Evolutionary conservation across 2,113 vertebrate species (phyloP), one percentile per base, ranked within the genome.

Genomic region (Equus przewalskii): DNA sequence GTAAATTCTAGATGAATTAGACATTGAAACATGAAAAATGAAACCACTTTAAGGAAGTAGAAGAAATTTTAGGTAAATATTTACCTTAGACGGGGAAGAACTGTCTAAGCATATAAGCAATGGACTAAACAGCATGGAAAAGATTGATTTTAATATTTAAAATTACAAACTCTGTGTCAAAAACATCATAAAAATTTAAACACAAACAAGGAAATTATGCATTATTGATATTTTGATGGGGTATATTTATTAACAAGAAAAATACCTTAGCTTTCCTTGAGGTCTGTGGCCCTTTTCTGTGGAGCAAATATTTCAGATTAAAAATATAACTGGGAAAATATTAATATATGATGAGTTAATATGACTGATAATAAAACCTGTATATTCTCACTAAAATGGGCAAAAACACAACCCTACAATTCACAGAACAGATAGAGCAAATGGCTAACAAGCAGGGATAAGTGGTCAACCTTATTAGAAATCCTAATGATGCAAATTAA

Each of bases 121-220:
- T 82, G 44, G 62, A 67, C 65, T 94, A 92, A 89, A 83, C 60
- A 83, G 21, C 22, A 93, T 26, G 49, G 54, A 44, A 95, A 93
- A 83, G 86, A 93, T 76, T 93, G 88, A 98, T 89, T 98, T 93
- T 97, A 96, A 96, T 96, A 96, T 97, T 98, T 96, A 93, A 97
- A 96, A 91, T 94, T 85, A 93, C 69, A 94, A 94, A 91, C 76
- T 92, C 21, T 91, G 36, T 95, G 72, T 96, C 92, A 97, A 92
- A 97, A 97, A 80, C 36, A 85, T 79, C 88, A 97, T 97, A 86
- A 97, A 98, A 97, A 65, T 95, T 97, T 97, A 89, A 97, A 91
- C 24, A 8, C 86, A 93, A 96, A 96, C 75, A 91, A 97, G 44
- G 18, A 88, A 72, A 79, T 94, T 73, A 78, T 93, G 64, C n/a